These are phyloP conservation scores for Cosmia trapezina DNA, from an alignment of 2,888 invertebrate species.

Conservation along the genomic window DNA sequence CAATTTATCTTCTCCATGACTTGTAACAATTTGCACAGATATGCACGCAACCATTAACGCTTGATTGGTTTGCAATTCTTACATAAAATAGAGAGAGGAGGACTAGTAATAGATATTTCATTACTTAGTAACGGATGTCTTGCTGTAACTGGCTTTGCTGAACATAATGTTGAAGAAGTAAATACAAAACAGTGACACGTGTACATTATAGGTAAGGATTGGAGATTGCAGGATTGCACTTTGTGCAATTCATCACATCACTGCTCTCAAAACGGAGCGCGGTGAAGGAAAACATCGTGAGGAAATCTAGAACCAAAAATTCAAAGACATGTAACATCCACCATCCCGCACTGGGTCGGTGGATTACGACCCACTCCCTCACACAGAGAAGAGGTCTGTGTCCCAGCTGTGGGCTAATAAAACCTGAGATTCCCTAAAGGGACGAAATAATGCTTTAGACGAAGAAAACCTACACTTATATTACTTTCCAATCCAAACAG, in stretches of 20 bases:
- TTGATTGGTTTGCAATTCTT: slow-evolving; percentile 51
- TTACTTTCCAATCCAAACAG: slow-evolving; percentile 35
- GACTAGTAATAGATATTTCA: slow-evolving; percentile 26
- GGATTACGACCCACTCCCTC: background rate
- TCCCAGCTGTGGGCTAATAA: background rate
- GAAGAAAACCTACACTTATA: slow-evolving; percentile 13
- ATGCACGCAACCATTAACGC: slow-evolving; percentile 49
- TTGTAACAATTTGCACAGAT: slow-evolving; percentile 48
- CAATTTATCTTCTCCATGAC: slow-evolving; percentile 40
- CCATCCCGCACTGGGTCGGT: background rate
- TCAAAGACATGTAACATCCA: background rate
- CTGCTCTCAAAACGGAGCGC: background rate
- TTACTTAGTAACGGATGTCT: background rate
- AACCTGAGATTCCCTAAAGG: background rate
- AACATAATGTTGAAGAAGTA: background rate
- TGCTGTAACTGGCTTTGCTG: background rate
- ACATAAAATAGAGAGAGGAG: slow-evolving; percentile 18
- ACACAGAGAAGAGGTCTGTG: background rate
- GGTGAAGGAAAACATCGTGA: background rate
- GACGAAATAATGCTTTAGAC: background rate
- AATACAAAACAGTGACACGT: background rate
- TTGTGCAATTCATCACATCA: background rate
- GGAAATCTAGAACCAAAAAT: background rate
- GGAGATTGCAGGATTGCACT: background rate
- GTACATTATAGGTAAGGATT: background rate